These are phyloP conservation scores for Cirrhinus mrigala DNA, from an alignment of 2,797 vertebrate species.

Conservation along the genomic window DNA sequence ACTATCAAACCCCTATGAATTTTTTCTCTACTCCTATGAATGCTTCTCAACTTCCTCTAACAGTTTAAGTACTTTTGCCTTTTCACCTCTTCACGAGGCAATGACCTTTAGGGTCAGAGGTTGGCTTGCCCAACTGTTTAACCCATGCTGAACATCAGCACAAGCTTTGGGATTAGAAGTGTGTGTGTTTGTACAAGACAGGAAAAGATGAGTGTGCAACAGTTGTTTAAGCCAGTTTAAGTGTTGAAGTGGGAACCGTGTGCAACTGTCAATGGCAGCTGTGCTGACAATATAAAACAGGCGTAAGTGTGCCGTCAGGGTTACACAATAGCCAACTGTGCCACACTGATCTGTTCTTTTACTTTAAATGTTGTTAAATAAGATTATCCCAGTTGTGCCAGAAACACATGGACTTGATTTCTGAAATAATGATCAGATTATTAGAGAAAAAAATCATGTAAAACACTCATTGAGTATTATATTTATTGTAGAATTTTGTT, in stretches of 20 bases:
- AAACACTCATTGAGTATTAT: too few relatives aligned
- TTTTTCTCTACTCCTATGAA: neutral
- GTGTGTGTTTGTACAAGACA: constrained; percentile 54
- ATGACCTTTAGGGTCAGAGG: constrained; percentile 52
- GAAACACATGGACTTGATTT: constrained; percentile 28
- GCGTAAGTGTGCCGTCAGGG: constrained; percentile 43
- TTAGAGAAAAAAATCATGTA: too few relatives aligned
- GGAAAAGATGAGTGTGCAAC: constrained; percentile 55
- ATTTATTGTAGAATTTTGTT: too few relatives aligned
- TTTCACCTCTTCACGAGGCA: neutral
- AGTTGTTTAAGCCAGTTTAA: constrained; percentile 56
- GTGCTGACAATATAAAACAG: constrained; percentile 58
- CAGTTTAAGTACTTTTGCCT: constrained; percentile 13
- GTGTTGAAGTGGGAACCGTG: constrained; percentile 49
- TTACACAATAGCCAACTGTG: constrained; percentile 49
- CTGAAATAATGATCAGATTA: neutral
- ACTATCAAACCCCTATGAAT: neutral
- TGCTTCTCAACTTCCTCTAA: constrained; percentile 9
- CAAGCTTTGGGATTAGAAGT: constrained; percentile 48
- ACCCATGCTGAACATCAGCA: constrained; percentile 53
- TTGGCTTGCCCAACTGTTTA: constrained; percentile 33
- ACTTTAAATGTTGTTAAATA: neutral
- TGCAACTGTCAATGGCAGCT: constrained; percentile 69
- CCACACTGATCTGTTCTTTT: constrained; percentile 28
- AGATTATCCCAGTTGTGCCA: constrained; percentile 22